A percentile compares a stretch with the other conserved stretches of the same genome.
Conservation (phyloP, 2,113 vertebrate species). For the Hydrolagus affinis region DNA sequence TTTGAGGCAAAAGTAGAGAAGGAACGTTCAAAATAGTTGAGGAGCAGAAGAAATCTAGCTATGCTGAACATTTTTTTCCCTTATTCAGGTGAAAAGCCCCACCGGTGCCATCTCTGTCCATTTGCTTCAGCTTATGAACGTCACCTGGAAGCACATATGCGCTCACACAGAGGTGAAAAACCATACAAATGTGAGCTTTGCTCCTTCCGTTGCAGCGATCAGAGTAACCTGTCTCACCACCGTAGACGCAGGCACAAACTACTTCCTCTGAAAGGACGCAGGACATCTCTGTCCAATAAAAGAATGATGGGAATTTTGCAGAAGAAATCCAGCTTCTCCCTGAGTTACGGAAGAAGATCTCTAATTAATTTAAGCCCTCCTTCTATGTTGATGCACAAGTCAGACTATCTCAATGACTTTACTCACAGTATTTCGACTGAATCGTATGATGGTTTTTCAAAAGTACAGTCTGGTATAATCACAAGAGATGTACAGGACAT, state of each 20-base stretch:
- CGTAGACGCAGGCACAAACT: slow-evolving; percentile 33
- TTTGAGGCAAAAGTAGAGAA: neutral
- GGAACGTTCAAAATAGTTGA: neutral
- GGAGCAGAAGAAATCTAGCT: neutral
- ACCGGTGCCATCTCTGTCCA: slow-evolving; percentile 32
- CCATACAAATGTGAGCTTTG: slow-evolving; percentile 35
- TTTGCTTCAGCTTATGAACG: slow-evolving; percentile 35
- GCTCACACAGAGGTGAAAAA: slow-evolving; percentile 34
- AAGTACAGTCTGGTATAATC: slow-evolving; percentile 54
- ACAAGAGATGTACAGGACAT: slow-evolving; percentile 72
- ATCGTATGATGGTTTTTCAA: slow-evolving; percentile 65
- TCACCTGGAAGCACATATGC: slow-evolving; percentile 35
- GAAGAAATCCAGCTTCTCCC: slow-evolving; percentile 43
- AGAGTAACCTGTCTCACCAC: slow-evolving; percentile 34
- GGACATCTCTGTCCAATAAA: slow-evolving; percentile 20
- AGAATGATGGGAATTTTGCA: slow-evolving; percentile 32
- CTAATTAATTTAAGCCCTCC: slow-evolving; percentile 85
- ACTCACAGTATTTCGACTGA: slow-evolving; percentile 60
- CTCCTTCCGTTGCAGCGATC: slow-evolving; percentile 34
- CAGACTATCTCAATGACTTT: slow-evolving; percentile 80
- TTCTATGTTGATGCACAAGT: slow-evolving; percentile 85
- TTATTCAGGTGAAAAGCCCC: slow-evolving; percentile 33
- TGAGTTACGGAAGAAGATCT: slow-evolving; percentile 77
- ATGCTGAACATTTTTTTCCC: slow-evolving; percentile 21
- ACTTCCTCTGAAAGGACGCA: slow-evolving; percentile 29